Evolutionary conservation across 2,888 invertebrate genomes (phyloP), one percentile per base, ranked within the genome.

Genomic region (Dioctria rufipes): DNA sequence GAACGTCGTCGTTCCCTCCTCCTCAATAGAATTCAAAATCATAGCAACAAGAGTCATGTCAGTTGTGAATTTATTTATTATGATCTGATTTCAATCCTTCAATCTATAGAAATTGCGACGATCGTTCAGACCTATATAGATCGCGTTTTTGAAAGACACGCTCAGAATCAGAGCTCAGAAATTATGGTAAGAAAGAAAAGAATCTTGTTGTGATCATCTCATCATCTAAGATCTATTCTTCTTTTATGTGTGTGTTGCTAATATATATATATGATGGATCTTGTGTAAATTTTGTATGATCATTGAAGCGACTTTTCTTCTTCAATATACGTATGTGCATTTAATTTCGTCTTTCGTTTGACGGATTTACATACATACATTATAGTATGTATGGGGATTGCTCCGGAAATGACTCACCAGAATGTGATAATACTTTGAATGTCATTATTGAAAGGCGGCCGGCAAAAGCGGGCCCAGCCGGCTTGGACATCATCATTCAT

Each of bases 381-480:
- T 25, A 25, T 25, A 25, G 25, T 25, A 73, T 58, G 39, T 40
- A 46, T 58, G 54, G 43, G 73, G 73, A 73, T 73, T 11, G 43
- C 58, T 73, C 73, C 73, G 73, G 73, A 73, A 58, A 60, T 73
- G 73, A 73, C 58, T 73, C 73, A 73, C 60, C 73, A 58, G 73
- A 58, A 73, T 73, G 73, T 73, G 73, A 73, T 73, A 73, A 73
- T 73, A 73, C 73, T 58, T 73, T 73, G 73, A 73, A 73, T 73
- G 60, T 73, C 73, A 73, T 73, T 73, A 73, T 73, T 73, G 73
- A 73, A 43, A 25, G 73, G 8, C 73, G 42, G 60, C 37, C 58
- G 42, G 13, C 60, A 60, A 58, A 60, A 42, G 43, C 13, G 46
- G 25, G 46, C 67, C 46, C 43, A 67, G 37, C 67, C 42, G 37